Conservation (phyloP, 1,140 invertebrate genomes). For the Diachasmimorpha longicaudata region DNA sequence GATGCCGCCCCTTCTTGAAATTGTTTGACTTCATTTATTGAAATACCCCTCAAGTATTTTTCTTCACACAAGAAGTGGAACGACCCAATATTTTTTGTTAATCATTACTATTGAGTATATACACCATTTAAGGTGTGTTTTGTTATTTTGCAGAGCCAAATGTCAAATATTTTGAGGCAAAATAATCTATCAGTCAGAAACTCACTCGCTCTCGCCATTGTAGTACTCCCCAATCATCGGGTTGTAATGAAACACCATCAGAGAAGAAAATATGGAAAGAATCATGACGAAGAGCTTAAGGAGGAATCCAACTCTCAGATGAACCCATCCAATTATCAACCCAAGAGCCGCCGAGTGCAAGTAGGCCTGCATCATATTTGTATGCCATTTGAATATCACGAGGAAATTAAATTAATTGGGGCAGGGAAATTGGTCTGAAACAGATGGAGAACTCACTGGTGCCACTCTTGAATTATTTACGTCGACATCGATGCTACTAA, state of each 20-base stretch:
- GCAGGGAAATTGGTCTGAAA: too few species aligned
- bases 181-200: slow-evolving; percentile 23
- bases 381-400: too few species aligned
- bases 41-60: too few species aligned
- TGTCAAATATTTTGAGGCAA: too few species aligned
- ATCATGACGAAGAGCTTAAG: slow-evolving; percentile 82
- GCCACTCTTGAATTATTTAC: slow-evolving; percentile 38
- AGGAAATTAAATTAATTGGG: too few species aligned
- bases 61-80: too few species aligned
- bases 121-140: too few species aligned
- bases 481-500: slow-evolving; percentile 48
- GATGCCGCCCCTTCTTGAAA: too few species aligned
- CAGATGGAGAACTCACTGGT: slow-evolving; percentile 48
- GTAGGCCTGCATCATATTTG: slow-evolving; percentile 69
- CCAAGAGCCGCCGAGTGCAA: slow-evolving; percentile 80
- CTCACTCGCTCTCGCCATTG: slow-evolving; percentile 66
- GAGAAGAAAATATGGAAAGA: slow-evolving; percentile 65
- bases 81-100: too few species aligned
- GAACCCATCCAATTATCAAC: slow-evolving; percentile 80
- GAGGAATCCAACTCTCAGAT: slow-evolving; percentile 82
- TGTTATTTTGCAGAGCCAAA: neutral
- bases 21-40: too few species aligned
- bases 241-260: slow-evolving; percentile 44
- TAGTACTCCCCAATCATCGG: slow-evolving; percentile 64
- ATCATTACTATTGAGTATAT: too few species aligned